Conservation (phyloP, 2,888 invertebrate species). For the Lumbricus terrestris region DNA sequence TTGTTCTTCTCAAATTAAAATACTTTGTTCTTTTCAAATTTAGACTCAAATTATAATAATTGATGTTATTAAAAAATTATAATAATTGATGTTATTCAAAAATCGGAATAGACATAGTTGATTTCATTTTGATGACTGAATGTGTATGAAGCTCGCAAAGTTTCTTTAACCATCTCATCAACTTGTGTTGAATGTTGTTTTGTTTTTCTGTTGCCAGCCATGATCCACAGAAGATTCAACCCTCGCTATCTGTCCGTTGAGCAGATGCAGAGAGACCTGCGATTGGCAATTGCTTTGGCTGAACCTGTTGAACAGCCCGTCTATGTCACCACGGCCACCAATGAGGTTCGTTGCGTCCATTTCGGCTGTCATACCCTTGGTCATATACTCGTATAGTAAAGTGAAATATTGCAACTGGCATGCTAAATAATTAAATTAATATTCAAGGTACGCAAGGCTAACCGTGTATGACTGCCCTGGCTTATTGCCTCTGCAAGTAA, state of each 20-base stretch:
- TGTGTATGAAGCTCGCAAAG: background rate
- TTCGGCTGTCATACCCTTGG: background rate
- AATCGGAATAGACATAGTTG: too few relatives aligned
- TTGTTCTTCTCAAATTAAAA: too few relatives aligned
- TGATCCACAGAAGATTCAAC: constrained; percentile 32
- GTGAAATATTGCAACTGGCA: background rate
- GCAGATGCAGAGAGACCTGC: constrained; percentile 93
- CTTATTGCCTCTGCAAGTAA: too few relatives aligned
- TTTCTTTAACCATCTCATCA: background rate
- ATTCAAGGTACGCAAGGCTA: too few relatives aligned
- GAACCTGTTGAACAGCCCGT: constrained; percentile 87
- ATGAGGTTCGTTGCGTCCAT: constrained; percentile 69
- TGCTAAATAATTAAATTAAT: too few relatives aligned
- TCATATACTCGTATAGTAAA: too few relatives aligned
- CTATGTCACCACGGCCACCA: constrained; percentile 85
- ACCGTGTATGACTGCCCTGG: too few relatives aligned
- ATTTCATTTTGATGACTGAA: background rate
- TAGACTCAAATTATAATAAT: too few relatives aligned
- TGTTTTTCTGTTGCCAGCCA: constrained; percentile 23
- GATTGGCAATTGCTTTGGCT: constrained; percentile 81
- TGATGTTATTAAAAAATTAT: background rate
- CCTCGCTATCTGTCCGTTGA: constrained; percentile 81
- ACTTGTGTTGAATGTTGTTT: background rate
- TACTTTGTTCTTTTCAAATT: too few relatives aligned
- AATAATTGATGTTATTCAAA: too few relatives aligned